These are phyloP conservation scores for Dryobota labecula DNA, from an alignment of 2,888 invertebrate genomes.

Conservation along the genomic window DNA sequence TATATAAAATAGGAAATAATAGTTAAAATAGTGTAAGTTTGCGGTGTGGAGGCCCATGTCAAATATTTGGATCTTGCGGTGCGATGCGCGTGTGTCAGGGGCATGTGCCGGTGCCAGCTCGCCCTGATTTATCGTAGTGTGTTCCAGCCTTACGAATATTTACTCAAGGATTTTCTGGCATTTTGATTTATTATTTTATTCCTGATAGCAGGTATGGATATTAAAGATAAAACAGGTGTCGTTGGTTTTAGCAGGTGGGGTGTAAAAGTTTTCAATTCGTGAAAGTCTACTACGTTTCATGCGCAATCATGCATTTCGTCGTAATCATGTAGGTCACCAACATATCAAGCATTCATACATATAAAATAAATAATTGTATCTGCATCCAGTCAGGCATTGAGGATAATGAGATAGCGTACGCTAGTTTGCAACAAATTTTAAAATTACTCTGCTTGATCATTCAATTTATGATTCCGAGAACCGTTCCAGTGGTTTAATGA, in stretches of 20 bases:
- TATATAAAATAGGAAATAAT: conserved; percentile 28
- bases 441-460: not conserved
- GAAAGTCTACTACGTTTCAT: not conserved
- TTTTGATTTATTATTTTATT: conserved; percentile 61
- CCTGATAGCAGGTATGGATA: conserved; percentile 52
- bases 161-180: conserved; percentile 60
- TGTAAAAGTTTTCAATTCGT: conserved; percentile 7
- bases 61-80: conserved; percentile 62
- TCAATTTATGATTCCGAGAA: not conserved
- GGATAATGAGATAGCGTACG: not conserved
- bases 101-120: conserved; percentile 65
- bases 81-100: conserved; percentile 66
- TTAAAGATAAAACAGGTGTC: conserved; percentile 45
- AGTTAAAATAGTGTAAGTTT: conserved; percentile 56
- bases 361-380: not conserved
- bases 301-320: not conserved
- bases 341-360: not conserved
- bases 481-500: not conserved
- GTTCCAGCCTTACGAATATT: conserved; percentile 58
- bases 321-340: conserved; percentile 1
- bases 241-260: conserved; percentile 8
- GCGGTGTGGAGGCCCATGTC: conserved; percentile 64
- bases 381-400: conserved; percentile 4
- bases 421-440: not conserved
- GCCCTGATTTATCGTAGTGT: conserved; percentile 68